Conservation (phyloP, 2,888 invertebrate genomes). For the Andrena bucephala region DNA sequence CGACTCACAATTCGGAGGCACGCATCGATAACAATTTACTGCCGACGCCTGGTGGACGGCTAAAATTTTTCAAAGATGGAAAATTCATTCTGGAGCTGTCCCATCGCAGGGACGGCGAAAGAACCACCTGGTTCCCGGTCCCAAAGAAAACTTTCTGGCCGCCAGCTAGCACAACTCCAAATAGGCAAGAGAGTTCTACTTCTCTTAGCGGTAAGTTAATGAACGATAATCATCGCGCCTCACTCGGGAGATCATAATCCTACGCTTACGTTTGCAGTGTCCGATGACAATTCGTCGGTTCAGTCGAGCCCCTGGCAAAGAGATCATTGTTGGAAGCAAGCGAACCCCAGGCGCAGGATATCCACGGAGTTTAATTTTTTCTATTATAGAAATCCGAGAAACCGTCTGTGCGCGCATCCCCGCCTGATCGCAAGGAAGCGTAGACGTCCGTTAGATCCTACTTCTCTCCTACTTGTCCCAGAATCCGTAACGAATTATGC, state of each 20-base stretch:
- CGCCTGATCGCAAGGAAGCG: slow-evolving; percentile 87
- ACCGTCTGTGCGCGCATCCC: slow-evolving; percentile 83
- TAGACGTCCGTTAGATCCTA: slow-evolving; percentile 89
- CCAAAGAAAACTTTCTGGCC: slow-evolving; percentile 95
- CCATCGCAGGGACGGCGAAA: slow-evolving; percentile 91
- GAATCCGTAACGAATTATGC: slow-evolving; percentile 71
- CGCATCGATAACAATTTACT: slow-evolving; percentile 78
- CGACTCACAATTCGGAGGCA: slow-evolving; percentile 81
- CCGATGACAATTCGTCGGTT: slow-evolving; percentile 95
- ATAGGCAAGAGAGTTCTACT: slow-evolving; percentile 91
- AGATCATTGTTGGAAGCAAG: slow-evolving; percentile 95
- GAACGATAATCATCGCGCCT: no score
- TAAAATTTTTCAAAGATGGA: slow-evolving; percentile 95
- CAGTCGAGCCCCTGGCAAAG: slow-evolving; percentile 96
- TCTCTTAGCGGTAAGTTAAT: slow-evolving; percentile 91
- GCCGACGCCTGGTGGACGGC: slow-evolving; percentile 89
- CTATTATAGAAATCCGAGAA: slow-evolving; percentile 88
- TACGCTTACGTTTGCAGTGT: slow-evolving; percentile 86
- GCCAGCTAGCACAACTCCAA: slow-evolving; percentile 90
- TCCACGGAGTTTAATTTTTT: slow-evolving; percentile 91
- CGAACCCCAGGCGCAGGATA: slow-evolving; percentile 90
- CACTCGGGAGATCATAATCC: slow-evolving; percentile 11
- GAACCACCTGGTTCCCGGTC: slow-evolving; percentile 95
- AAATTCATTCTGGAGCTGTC: slow-evolving; percentile 95
- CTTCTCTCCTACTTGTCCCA: slow-evolving; percentile 73